Percentiles rank a stretch among this genome's conserved stretches.
Evolutionary conservation across 23 tunicate genomes (phyloP).

Genomic region (Trididemnum miniatum): DNA sequence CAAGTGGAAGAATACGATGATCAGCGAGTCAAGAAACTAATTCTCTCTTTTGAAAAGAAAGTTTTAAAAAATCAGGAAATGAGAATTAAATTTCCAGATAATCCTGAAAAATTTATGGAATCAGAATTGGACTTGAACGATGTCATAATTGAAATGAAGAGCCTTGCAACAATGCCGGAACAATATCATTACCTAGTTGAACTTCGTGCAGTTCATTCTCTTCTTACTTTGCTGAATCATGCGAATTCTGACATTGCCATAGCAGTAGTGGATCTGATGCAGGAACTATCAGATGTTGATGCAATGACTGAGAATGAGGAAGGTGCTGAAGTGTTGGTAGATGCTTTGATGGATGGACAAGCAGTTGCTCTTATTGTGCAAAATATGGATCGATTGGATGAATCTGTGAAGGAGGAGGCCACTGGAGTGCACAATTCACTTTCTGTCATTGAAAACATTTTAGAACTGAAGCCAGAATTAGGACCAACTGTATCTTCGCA

Average conservation of each 20-base stretch:
- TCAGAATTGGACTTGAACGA: constrained; percentile 90
- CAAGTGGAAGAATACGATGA: constrained; percentile 85
- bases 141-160: constrained; percentile 82
- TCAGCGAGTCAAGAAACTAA: constrained; percentile 76
- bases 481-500: constrained; percentile 52
- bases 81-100: constrained; percentile 92
- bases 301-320: constrained; percentile 71
- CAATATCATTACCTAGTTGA: constrained; percentile 91
- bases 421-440: constrained; percentile 83
- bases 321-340: constrained; percentile 77
- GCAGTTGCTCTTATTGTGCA: constrained; percentile 70
- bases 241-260: constrained; percentile 89
- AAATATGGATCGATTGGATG: constrained; percentile 91
- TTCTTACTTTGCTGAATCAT: constrained; percentile 73
- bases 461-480: constrained; percentile 76
- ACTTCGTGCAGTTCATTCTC: constrained; percentile 68
- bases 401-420: constrained; percentile 86
- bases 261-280: constrained; percentile 83
- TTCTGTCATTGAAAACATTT: constrained; percentile 78
- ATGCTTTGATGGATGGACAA: constrained; percentile 81
- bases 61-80: constrained; percentile 89
- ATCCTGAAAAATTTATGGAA: constrained; percentile 96
- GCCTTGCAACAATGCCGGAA: constrained; percentile 86
- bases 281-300: constrained; percentile 86
- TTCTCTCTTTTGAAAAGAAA: constrained; percentile 86